phyloP scores from a whole-genome alignment of 1,140 invertebrate species.

The Antheraea mylitta region DNA sequence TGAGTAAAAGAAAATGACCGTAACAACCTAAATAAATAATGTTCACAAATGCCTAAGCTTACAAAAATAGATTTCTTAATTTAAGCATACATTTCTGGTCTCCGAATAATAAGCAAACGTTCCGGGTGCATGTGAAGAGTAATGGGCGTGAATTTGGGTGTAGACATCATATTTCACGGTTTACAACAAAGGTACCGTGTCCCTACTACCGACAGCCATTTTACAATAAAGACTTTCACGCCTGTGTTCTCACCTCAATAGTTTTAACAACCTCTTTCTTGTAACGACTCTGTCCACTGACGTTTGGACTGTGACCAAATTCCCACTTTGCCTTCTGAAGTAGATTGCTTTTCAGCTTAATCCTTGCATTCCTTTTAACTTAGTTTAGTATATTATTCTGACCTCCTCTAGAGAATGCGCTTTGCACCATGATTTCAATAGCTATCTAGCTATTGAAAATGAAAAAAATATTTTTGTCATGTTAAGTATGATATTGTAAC shows the following conservation, averaged over 20 bases:
- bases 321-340: too few species aligned
- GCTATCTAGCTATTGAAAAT: too few species aligned
- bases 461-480: too few species aligned
- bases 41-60: background rate
- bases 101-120: background rate
- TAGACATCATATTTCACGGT: slow-evolving; percentile 3
- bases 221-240: background rate
- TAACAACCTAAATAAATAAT: background rate
- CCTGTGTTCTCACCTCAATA: background rate
- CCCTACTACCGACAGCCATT: background rate
- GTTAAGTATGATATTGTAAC: too few species aligned
- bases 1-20: too few species aligned
- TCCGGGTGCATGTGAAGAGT: background rate
- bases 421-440: too few species aligned
- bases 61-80: background rate
- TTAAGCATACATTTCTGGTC: background rate
- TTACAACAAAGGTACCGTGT: background rate
- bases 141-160: background rate
- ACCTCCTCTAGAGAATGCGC: too few species aligned
- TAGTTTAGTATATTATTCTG: too few species aligned
- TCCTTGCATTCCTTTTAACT: too few species aligned
- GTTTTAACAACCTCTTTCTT: background rate
- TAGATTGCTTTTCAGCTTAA: too few species aligned
- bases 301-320: background rate
- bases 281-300: background rate